Evolutionary conservation across 2,113 vertebrate species (phyloP).

Genomic region (Beaufortia kweichowensis): DNA sequence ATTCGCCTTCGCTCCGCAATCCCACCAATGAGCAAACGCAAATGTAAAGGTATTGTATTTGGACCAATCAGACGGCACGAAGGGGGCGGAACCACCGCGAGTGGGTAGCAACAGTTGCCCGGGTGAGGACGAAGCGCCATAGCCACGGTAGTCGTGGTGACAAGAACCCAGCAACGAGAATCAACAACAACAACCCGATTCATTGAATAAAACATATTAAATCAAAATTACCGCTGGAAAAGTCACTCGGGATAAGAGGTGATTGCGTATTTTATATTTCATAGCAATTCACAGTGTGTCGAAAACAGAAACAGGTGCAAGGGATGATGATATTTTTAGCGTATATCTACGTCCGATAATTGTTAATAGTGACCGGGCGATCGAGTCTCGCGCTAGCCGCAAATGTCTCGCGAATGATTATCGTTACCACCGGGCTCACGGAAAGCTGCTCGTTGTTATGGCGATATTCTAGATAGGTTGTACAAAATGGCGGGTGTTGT

Average conservation of each 20-base stretch:
- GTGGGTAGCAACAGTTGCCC: constrained; percentile 99
- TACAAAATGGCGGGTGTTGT: constrained; percentile 84
- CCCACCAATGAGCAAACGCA: constrained; percentile 60
- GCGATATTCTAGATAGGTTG: constrained; percentile 76
- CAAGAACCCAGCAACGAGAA: constrained; percentile 96
- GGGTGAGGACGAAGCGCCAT: constrained; percentile 98
- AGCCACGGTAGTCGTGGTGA: constrained; percentile 98
- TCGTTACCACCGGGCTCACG: constrained; percentile 64
- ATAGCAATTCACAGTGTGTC: constrained; percentile 53
- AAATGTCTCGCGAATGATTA: constrained; percentile 18
- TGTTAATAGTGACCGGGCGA: constrained; percentile 60
- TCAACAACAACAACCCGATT: constrained; percentile 85
- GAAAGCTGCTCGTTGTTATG: constrained; percentile 79
- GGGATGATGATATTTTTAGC: constrained; percentile 54
- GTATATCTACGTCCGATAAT: constrained; percentile 59
- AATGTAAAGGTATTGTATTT: constrained; percentile 17
- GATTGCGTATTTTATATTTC: constrained; percentile 62
- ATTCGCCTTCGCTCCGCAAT: constrained; percentile 41
- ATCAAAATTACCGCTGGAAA: constrained; percentile 69
- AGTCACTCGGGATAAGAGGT: constrained; percentile 73
- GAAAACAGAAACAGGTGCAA: constrained; percentile 61
- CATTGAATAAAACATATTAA: constrained; percentile 72
- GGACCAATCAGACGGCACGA: constrained; percentile 65
- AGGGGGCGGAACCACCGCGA: constrained; percentile 72
- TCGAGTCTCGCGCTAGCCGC: constrained; percentile 36